These are phyloP conservation scores for Paracanthobrama guichenoti DNA, from an alignment of 2,113 vertebrate species.

Conservation along the genomic window DNA sequence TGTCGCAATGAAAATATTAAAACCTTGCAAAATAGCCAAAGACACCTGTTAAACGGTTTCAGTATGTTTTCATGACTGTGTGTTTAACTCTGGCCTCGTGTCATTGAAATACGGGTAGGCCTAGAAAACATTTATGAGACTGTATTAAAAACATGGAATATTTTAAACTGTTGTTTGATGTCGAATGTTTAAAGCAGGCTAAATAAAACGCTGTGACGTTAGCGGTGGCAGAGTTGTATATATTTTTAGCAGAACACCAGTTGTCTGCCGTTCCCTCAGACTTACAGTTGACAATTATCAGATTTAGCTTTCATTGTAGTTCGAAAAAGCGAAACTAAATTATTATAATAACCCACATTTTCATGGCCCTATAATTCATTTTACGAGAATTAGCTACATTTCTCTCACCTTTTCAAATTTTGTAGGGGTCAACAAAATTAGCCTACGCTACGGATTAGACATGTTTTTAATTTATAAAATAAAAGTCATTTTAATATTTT, in stretches of 20 bases:
- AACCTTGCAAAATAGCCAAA: slow-evolving; percentile 46
- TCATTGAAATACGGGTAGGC: slow-evolving; percentile 17
- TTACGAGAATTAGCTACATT: neutral
- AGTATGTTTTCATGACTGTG: neutral
- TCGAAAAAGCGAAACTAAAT: neutral
- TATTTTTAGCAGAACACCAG: neutral
- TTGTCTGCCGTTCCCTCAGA: neutral
- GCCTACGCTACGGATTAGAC: too few species aligned
- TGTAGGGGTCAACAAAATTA: too few species aligned
- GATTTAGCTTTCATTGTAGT: neutral
- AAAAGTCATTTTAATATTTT: neutral
- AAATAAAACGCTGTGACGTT: slow-evolving; percentile 43
- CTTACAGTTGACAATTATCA: neutral
- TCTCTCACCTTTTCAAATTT: neutral
- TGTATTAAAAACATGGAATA: slow-evolving; percentile 19
- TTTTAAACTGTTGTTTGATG: slow-evolving; percentile 21
- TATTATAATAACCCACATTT: neutral
- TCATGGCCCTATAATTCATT: neutral
- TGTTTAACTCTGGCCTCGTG: slow-evolving; percentile 11
- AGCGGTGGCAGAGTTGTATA: neutral
- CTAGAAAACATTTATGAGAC: slow-evolving; percentile 12
- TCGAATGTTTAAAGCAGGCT: slow-evolving; percentile 25
- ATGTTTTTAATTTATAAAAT: neutral
- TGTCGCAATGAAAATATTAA: slow-evolving; percentile 32
- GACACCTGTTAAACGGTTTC: slow-evolving; percentile 34